These are phyloP conservation scores for Orthosia gracilis DNA, from an alignment of 2,888 invertebrate species.

Conservation along the genomic window DNA sequence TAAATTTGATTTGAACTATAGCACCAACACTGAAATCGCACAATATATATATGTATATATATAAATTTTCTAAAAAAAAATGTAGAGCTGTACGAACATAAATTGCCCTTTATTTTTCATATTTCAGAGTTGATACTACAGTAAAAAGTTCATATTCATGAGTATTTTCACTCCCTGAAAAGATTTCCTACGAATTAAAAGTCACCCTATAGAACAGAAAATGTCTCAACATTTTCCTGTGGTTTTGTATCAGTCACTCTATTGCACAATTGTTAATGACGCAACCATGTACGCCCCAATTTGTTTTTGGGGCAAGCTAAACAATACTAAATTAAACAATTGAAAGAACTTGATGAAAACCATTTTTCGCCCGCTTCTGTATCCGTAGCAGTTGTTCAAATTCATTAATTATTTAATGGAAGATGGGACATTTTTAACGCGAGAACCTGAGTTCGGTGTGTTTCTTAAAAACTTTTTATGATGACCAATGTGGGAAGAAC, in stretches of 20 bases:
- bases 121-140: too few relatives aligned
- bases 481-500: background rate
- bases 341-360: constrained; percentile 19
- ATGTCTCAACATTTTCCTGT: constrained; percentile 5
- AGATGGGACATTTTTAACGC: constrained; percentile 13
- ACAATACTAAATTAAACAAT: constrained; percentile 29
- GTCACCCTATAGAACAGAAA: background rate
- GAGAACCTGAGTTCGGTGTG: background rate
- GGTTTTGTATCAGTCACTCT: constrained; percentile 47
- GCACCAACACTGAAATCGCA: background rate
- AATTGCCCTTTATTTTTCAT: too few relatives aligned
- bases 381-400: constrained; percentile 11
- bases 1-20: too few relatives aligned
- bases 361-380: background rate
- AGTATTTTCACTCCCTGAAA: background rate
- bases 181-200: background rate
- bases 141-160: background rate
- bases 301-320: constrained; percentile 56
- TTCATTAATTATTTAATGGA: constrained; percentile 24
- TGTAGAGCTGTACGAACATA: too few relatives aligned
- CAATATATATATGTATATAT: too few relatives aligned
- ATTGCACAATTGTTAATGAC: constrained; percentile 57
- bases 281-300: constrained; percentile 64
- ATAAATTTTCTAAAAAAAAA: too few relatives aligned
- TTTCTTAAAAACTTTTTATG: background rate